Percentiles rank a stretch among this genome's conserved stretches.
Evolutionary conservation across 2,888 invertebrate species (phyloP).

Genomic region (Venustoraphidia nigricollis): DNA sequence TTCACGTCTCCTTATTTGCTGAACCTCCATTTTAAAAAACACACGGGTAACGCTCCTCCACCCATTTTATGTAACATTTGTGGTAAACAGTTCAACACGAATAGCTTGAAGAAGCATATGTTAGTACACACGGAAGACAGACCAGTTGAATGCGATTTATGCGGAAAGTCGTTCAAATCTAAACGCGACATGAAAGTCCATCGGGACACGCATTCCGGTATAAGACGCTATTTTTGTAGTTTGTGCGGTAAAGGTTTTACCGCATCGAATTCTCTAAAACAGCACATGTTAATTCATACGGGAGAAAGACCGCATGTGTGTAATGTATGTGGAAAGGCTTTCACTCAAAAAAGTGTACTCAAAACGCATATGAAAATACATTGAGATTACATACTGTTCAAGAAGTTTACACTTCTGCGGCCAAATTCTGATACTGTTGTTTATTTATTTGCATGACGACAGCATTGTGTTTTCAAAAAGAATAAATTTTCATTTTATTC

Average conservation of each 20-base stretch:
- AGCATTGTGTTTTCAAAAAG: too few relatives aligned
- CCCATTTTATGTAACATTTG: conserved; percentile 4
- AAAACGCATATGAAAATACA: too few relatives aligned
- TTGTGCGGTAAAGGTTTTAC: conserved; percentile 6
- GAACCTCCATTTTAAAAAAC: too few relatives aligned
- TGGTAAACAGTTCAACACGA: conserved; percentile 6
- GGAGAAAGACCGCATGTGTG: conserved; percentile 6
- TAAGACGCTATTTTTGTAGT: conserved; percentile 8
- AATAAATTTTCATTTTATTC: too few relatives aligned
- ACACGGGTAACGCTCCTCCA: too few relatives aligned
- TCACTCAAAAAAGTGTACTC: not conserved
- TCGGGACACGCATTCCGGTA: conserved; percentile 7
- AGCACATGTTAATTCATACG: conserved; percentile 7
- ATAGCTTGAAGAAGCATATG: conserved; percentile 7
- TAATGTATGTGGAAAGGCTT: conserved; percentile 5
- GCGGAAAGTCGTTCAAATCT: conserved; percentile 9
- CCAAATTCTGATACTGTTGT: too few relatives aligned
- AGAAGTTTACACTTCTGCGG: too few relatives aligned
- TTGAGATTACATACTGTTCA: too few relatives aligned
- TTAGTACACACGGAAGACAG: conserved; percentile 9
- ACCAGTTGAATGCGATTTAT: conserved; percentile 9
- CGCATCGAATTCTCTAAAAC: conserved; percentile 1
- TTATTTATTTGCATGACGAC: too few relatives aligned
- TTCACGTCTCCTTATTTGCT: too few relatives aligned
- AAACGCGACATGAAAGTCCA: conserved; percentile 7